Evolutionary conservation across 1,140 invertebrate genomes (phyloP).

Genomic region (Aphis gossypii): DNA sequence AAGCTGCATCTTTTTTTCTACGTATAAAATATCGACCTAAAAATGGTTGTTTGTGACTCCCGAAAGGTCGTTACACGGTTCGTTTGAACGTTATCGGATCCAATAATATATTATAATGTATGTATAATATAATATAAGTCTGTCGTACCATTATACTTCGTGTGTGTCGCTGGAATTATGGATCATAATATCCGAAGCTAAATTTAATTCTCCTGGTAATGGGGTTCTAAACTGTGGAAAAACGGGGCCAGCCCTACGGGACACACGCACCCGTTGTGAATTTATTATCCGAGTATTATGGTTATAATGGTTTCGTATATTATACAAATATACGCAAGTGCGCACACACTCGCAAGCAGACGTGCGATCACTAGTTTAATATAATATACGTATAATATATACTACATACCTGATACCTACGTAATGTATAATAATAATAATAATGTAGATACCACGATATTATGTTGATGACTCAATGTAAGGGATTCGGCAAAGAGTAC

Average conservation of each 20-base stretch:
- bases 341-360: background rate
- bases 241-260: slow-evolving; percentile 4
- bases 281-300: slow-evolving; percentile 15
- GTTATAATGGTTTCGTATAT: slow-evolving; percentile 15
- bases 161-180: background rate
- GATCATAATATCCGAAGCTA: slow-evolving; percentile 42
- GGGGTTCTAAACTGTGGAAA: slow-evolving; percentile 22
- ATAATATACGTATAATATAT: background rate
- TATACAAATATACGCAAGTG: background rate
- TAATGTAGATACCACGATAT: background rate
- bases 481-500: background rate
- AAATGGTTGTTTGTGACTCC: background rate
- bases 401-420: background rate
- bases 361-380: background rate
- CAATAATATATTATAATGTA: slow-evolving; percentile 9
- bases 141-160: background rate
- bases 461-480: background rate
- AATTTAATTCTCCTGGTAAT: slow-evolving; percentile 17
- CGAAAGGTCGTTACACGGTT: slow-evolving; percentile 14
- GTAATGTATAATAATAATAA: background rate
- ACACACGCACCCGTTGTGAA: slow-evolving; percentile 28
- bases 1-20: background rate
- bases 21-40: background rate
- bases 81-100: background rate
- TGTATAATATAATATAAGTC: slow-evolving; percentile 1